Conservation (phyloP, 1,140 invertebrate species). For the Dendrolimus punctatus region DNA sequence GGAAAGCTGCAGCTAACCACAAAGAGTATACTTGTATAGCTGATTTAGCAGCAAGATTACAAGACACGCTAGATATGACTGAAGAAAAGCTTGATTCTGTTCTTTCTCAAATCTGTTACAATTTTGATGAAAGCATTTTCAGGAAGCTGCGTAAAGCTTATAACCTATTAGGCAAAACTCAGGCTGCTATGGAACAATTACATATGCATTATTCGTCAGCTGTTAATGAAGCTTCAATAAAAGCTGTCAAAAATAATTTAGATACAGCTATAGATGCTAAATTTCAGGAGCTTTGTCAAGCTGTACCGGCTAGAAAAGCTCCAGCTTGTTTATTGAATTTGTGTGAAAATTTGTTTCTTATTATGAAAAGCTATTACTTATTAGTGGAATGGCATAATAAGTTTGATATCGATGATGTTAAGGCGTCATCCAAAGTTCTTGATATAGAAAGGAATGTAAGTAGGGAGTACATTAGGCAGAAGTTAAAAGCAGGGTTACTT, state of each 20-base stretch:
- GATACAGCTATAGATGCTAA: constrained; percentile 78
- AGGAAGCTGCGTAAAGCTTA: constrained; percentile 90
- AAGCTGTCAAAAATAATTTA: constrained; percentile 82
- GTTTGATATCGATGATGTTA: constrained; percentile 58
- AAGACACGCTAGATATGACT: constrained; percentile 92
- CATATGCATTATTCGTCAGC: constrained; percentile 96
- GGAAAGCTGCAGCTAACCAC: constrained; percentile 85
- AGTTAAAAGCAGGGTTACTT: constrained; percentile 87
- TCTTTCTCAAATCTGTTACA: constrained; percentile 80
- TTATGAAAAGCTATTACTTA: constrained; percentile 87
- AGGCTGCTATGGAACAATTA: constrained; percentile 94
- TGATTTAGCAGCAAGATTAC: constrained; percentile 87
- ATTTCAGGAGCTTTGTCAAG: constrained; percentile 84
- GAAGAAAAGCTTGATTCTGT: constrained; percentile 94
- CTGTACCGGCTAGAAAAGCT: constrained; percentile 83
- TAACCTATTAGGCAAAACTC: constrained; percentile 86
- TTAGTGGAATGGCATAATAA: constrained; percentile 85
- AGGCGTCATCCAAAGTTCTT: constrained; percentile 45
- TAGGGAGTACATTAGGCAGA: constrained; percentile 88
- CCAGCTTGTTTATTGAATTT: constrained; percentile 86
- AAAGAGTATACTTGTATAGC: constrained; percentile 90
- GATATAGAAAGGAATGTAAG: constrained; percentile 79
- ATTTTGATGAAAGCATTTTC: constrained; percentile 83
- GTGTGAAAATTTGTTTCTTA: constrained; percentile 87
- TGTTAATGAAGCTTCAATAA: constrained; percentile 91